Percentiles rank a stretch among this genome's conserved stretches.
Evolutionary conservation across 2,797 vertebrate genomes (phyloP).

Genomic region (Hozukius guyotensis): DNA sequence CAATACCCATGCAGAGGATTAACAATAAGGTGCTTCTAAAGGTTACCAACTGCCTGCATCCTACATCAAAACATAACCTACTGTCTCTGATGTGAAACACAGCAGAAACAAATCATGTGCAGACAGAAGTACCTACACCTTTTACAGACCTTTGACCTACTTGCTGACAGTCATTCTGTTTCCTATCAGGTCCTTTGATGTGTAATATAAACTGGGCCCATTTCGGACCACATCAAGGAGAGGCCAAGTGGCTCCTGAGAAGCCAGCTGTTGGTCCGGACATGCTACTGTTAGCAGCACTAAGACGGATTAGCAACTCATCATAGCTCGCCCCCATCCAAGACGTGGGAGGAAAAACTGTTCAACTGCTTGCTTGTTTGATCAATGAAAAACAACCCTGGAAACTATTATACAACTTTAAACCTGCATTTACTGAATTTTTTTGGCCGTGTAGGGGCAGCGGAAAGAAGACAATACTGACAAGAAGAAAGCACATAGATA

Average conservation of each 20-base stretch:
- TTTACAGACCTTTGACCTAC: not conserved
- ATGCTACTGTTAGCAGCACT: slow-evolving; percentile 23
- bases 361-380: not conserved
- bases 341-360: not conserved
- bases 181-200: slow-evolving; percentile 25
- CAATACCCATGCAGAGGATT: not conserved
- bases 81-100: not conserved
- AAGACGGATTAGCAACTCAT: slow-evolving; percentile 38
- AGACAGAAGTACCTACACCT: not conserved
- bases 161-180: slow-evolving; percentile 26
- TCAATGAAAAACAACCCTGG: not conserved
- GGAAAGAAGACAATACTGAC: not conserved
- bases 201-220: slow-evolving; percentile 50
- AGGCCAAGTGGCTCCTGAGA: slow-evolving; percentile 34
- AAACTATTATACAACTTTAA: not conserved
- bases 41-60: not conserved
- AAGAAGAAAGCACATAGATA: not conserved
- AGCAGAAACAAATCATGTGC: not conserved
- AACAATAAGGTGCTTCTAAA: not conserved
- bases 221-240: slow-evolving; percentile 38
- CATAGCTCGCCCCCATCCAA: not conserved
- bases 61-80: not conserved
- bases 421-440: not conserved
- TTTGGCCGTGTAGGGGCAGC: not conserved
- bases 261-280: slow-evolving; percentile 54